Percentiles rank a stretch among this genome's conserved stretches.
Evolutionary conservation across 2,797 vertebrate species (phyloP).

Genomic region (Petrocephalus schoutedeni): DNA sequence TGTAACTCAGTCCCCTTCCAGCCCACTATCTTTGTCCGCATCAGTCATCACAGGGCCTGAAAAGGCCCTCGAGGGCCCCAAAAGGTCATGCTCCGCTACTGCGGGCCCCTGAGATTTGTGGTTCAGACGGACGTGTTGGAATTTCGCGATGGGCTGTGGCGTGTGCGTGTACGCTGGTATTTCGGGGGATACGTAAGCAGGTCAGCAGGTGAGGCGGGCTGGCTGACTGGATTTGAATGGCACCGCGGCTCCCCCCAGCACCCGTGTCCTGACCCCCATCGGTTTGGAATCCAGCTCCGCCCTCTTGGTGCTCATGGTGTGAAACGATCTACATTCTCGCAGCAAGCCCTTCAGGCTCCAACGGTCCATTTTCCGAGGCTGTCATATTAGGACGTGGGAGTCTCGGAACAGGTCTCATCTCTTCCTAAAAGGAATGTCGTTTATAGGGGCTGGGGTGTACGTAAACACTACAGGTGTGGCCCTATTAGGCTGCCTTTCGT

Average conservation of each 20-base stretch:
- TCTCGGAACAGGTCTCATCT: not conserved
- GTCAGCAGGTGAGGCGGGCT: not conserved
- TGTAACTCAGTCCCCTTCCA: not conserved
- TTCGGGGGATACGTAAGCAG: not conserved
- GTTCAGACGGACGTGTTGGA: not conserved
- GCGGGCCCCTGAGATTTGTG: not conserved
- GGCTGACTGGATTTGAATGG: not conserved
- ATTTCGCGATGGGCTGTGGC: not conserved
- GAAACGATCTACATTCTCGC: not conserved
- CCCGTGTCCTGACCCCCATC: not conserved
- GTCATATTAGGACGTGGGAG: not conserved
- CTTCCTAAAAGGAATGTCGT: not conserved
- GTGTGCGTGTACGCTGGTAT: not conserved
- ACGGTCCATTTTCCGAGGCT: not conserved
- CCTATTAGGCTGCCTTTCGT: not conserved
- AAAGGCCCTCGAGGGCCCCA: not conserved
- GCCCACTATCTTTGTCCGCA: not conserved
- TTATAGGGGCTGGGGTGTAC: not conserved
- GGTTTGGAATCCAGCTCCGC: not conserved
- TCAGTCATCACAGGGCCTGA: not conserved
- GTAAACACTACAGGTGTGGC: constrained; percentile 12
- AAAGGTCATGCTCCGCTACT: not conserved
- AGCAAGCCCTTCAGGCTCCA: not conserved
- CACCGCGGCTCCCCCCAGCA: not conserved
- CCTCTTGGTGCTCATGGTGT: not conserved